Evolutionary conservation across 2,797 vertebrate species (phyloP).

Genomic region (Pantherophis vulpinus): DNA sequence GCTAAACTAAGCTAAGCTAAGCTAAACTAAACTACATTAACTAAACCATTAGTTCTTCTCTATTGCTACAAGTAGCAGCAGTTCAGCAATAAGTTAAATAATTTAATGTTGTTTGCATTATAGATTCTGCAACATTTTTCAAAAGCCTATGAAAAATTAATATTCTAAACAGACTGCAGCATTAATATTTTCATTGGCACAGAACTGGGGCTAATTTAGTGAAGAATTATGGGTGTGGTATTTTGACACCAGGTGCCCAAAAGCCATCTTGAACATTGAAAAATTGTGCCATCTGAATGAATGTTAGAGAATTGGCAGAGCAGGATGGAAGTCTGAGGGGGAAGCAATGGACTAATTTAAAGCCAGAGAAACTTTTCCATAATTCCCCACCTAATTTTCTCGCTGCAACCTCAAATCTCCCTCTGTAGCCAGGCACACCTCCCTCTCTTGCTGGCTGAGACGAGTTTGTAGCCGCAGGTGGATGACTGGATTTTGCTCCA

Average conservation of each 20-base stretch:
- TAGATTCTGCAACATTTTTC: not conserved
- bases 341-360: not conserved
- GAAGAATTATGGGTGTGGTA: not conserved
- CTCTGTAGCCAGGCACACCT: constrained; percentile 34
- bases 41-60: not conserved
- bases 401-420: constrained; percentile 13
- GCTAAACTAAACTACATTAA: too few species aligned
- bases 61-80: not conserved
- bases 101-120: not conserved
- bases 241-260: not conserved
- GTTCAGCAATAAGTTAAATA: not conserved
- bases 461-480: constrained; percentile 58
- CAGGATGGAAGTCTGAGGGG: not conserved
- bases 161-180: not conserved
- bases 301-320: not conserved
- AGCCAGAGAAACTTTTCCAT: too few species aligned
- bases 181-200: not conserved
- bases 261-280: not conserved
- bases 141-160: not conserved
- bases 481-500: constrained; percentile 47
- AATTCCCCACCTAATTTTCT: constrained; percentile 10
- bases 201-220: not conserved
- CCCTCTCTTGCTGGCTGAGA: constrained; percentile 38
- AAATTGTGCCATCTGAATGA: not conserved
- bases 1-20: too few species aligned